Base-by-base conservation (phyloP, 1,140 invertebrate species). In the Acromyrmex charruanus region DNA sequence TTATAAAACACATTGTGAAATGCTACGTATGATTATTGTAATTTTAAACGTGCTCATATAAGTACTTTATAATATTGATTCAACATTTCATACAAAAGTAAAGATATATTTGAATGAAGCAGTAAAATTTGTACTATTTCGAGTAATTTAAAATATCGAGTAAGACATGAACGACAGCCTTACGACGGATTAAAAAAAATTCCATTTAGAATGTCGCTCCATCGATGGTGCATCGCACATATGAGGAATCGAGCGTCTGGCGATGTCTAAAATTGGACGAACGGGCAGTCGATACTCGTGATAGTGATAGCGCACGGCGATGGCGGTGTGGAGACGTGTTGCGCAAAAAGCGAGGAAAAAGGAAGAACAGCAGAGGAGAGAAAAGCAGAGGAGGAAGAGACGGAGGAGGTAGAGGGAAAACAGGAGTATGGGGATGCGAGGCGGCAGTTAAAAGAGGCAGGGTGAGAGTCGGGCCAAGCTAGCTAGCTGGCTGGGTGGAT, bases 341-440 rank as follows among this genome's bases (percentile, higher is more conserved):
- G 82, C 86, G 88, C 69, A 86, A 88, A 88, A 84, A 87, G 72
- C 35, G 82, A 80, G 85, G 68, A 82, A 88, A 89, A 86, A 74
- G 63, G 81, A 87, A 86, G 75, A 79, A 81, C 77, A 66, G 44
- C 68, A 28, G 63, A 58, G 58, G 55, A 77, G 77, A 63, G 77
- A 63, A 77, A 55, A 75, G 66, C 74, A 49, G 63, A 87, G 61
- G 71, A 74, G 63, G 55, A 79, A 61, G 59, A 87, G 74, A 66
- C 80, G 72, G 77, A 71, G 61, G 84, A 68, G 35, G 6, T 35
- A 66, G 75, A 59, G 84, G 85, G 28, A 53, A 71, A 28, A 53
- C 14, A 10, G 63, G 77, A 66, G 55, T 55, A 61, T 7, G 44
- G 25, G 49, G 69, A 69, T 51, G 59, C 31, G 71, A 88, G 66